A percentile compares a stretch with the other conserved stretches of the same genome.
These are phyloP conservation scores for Drosophila elegans DNA, from an alignment of 1,140 invertebrate species.

Conservation along the genomic window DNA sequence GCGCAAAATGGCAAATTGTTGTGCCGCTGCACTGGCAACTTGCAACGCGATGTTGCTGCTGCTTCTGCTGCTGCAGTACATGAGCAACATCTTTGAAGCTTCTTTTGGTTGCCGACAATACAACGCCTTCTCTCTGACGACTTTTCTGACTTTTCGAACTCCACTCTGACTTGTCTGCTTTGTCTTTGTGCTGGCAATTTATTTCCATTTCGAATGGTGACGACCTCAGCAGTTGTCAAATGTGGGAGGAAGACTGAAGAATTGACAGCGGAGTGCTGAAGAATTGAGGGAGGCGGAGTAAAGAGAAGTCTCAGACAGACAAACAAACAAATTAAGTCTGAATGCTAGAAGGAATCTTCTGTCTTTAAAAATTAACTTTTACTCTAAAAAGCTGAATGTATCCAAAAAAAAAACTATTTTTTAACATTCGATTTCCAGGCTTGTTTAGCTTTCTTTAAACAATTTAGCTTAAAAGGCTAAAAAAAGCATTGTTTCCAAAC, in stretches of 20 bases:
- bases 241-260: slow-evolving; percentile 30
- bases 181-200: slow-evolving; percentile 37
- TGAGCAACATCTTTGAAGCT: slow-evolving; percentile 36
- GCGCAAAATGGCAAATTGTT: slow-evolving; percentile 84
- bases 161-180: slow-evolving; percentile 9
- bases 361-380: not conserved
- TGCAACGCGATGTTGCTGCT: slow-evolving; percentile 4
- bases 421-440: too few relatives aligned
- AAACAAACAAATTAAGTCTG: slow-evolving; percentile 42
- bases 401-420: too few relatives aligned
- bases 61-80: slow-evolving; percentile 22
- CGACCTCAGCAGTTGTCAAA: slow-evolving; percentile 34
- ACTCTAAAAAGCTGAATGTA: too few relatives aligned
- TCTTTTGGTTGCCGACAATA: slow-evolving; percentile 13
- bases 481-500: not conserved
- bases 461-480: too few relatives aligned
- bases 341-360: slow-evolving; percentile 2
- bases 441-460: not conserved
- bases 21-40: slow-evolving; percentile 38
- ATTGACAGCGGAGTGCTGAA: slow-evolving; percentile 1
- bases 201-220: slow-evolving; percentile 50
- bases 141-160: slow-evolving; percentile 5
- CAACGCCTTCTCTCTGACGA: slow-evolving; percentile 38
- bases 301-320: slow-evolving; percentile 18
- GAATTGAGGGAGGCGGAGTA: not conserved